Conservation (phyloP, 2,797 vertebrate genomes). For the Cyprinella venusta region DNA sequence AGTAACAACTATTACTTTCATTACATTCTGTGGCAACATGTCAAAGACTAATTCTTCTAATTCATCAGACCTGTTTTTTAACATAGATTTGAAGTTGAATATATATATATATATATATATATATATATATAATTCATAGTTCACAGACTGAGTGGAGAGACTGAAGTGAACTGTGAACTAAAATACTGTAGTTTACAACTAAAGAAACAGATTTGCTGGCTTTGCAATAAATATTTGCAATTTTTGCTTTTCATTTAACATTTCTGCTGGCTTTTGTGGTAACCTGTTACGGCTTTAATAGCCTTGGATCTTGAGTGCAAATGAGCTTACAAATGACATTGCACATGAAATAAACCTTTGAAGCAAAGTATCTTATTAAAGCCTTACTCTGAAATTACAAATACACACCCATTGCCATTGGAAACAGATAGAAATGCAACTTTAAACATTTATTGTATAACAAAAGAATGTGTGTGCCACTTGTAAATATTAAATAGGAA, state of each 20-base stretch:
- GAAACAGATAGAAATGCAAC: background rate
- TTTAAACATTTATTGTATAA: background rate
- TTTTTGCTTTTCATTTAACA: constrained; percentile 40
- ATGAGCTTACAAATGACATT: background rate
- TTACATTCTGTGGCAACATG: background rate
- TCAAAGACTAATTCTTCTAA: constrained; percentile 10
- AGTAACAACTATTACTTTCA: background rate
- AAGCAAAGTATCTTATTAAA: background rate
- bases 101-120: no score
- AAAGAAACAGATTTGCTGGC: background rate
- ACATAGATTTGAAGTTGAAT: background rate
- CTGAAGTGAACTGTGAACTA: background rate
- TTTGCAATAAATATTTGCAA: background rate
- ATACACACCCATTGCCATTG: background rate
- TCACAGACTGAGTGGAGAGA: background rate
- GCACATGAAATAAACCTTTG: constrained; percentile 13
- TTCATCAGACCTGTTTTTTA: background rate
- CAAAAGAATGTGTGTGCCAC: constrained; percentile 11
- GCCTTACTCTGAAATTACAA: background rate
- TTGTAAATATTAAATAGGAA: constrained; percentile 6
- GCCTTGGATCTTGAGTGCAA: constrained; percentile 16
- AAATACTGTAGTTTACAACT: constrained; percentile 10
- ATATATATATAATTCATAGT: background rate
- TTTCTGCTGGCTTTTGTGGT: constrained; percentile 39
- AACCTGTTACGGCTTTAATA: constrained; percentile 22